Conservation (phyloP, 1,140 invertebrate species). For the Zaprionus camerounensis region DNA sequence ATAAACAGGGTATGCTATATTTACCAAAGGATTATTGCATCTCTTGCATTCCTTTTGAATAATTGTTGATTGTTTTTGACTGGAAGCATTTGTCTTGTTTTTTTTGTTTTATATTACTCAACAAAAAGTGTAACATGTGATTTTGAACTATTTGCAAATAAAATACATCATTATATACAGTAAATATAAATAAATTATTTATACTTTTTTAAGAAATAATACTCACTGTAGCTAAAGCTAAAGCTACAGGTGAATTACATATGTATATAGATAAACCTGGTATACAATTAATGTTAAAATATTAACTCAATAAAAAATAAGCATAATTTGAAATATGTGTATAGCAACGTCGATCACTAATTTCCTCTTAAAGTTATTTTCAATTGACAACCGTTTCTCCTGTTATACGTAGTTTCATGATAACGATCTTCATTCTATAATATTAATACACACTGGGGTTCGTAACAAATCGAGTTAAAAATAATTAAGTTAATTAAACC, state of each 20-base stretch:
- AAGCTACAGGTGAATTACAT: not conserved
- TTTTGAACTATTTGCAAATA: not conserved
- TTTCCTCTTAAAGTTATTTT: slow-evolving; percentile 3
- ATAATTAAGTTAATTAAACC: not conserved
- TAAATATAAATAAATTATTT: not conserved
- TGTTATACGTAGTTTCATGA: slow-evolving; percentile 18
- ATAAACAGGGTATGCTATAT: not conserved
- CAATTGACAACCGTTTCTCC: slow-evolving; percentile 42
- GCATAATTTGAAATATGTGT: not conserved
- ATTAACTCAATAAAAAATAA: not conserved
- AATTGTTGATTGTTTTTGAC: slow-evolving; percentile 60
- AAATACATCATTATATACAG: not conserved
- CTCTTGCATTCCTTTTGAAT: slow-evolving; percentile 16
- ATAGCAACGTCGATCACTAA: not conserved
- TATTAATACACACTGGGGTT: not conserved
- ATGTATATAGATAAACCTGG: not conserved
- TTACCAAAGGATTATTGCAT: not conserved
- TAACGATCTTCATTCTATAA: slow-evolving; percentile 5
- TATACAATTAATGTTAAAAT: not conserved
- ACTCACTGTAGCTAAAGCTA: no score
- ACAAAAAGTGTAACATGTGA: not conserved
- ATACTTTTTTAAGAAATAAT: not conserved
- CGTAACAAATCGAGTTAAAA: not conserved
- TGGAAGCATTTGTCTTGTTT: slow-evolving; percentile 56
- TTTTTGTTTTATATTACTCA: slow-evolving; percentile 28